Conservation (phyloP, 2,888 invertebrate species). For the Drosophila phalerata region DNA sequence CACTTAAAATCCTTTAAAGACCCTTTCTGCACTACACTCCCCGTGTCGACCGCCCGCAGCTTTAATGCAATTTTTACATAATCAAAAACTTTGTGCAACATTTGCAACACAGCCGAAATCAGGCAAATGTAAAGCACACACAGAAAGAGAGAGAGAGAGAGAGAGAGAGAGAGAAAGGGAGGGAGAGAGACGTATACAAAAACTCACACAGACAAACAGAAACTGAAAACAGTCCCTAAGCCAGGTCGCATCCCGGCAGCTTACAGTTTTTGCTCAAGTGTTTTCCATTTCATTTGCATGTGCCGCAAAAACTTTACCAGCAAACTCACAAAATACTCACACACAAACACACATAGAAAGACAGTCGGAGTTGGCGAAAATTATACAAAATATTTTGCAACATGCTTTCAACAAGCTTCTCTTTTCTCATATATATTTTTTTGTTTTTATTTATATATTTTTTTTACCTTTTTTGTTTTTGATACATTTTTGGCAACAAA, state of each 20-base stretch:
- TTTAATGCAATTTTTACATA: slow-evolving; percentile 71
- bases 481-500: slow-evolving; percentile 43
- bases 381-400: slow-evolving; percentile 73
- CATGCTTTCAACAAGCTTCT: slow-evolving; percentile 56
- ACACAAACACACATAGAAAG: slow-evolving; percentile 13
- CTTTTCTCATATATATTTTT: slow-evolving; percentile 6
- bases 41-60: slow-evolving; percentile 31
- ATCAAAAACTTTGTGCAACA: slow-evolving; percentile 68
- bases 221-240: slow-evolving; percentile 27
- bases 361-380: slow-evolving; percentile 53
- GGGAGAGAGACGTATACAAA: slow-evolving; percentile 4
- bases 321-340: slow-evolving; percentile 47
- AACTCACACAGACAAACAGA: background rate
- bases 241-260: slow-evolving; percentile 51
- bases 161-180: background rate
- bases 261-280: slow-evolving; percentile 70
- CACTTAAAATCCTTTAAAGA: slow-evolving; percentile 16
- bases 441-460: slow-evolving; percentile 11
- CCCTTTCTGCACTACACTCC: background rate
- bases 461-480: slow-evolving; percentile 7
- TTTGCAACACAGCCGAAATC: slow-evolving; percentile 56
- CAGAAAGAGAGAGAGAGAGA: slow-evolving; percentile 3
- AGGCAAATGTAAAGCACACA: slow-evolving; percentile 45
- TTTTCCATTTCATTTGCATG: slow-evolving; percentile 81
- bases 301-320: slow-evolving; percentile 67